A percentile compares a stretch with the other conserved stretches of the same genome.
These are phyloP conservation scores for Pseudochirops cupreus DNA, from an alignment of 2,797 vertebrate genomes.

Conservation along the genomic window DNA sequence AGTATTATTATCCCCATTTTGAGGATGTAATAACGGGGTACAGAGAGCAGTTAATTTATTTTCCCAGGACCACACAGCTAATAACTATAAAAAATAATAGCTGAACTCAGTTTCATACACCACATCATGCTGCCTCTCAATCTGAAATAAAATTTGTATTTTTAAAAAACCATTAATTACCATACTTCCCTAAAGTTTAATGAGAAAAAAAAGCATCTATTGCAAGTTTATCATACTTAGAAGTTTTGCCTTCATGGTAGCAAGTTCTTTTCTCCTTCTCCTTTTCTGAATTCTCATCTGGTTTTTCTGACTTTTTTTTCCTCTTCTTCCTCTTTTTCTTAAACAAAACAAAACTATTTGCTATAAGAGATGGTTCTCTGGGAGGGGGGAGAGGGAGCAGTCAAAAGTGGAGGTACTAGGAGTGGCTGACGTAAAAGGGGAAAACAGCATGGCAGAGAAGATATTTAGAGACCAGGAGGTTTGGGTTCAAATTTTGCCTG, in stretches of 20 bases:
- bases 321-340: not conserved
- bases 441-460: not conserved
- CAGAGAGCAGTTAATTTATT: constrained; percentile 12
- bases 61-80: not conserved
- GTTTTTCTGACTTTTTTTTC: not conserved
- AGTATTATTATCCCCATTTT: constrained; percentile 11
- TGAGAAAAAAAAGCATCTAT: not conserved
- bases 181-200: not conserved
- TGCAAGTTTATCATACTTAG: not conserved
- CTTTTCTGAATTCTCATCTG: not conserved
- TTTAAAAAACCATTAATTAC: not conserved
- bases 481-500: not conserved
- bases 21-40: not conserved
- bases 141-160: not conserved
- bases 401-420: not conserved
- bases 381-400: not conserved
- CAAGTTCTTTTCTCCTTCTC: not conserved
- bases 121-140: not conserved
- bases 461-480: not conserved
- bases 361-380: not conserved
- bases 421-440: not conserved
- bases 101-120: constrained; percentile 20
- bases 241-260: not conserved
- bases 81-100: constrained; percentile 1
- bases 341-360: not conserved